Base-by-base conservation (phyloP, 2,113 vertebrate genomes). In the Cryptomyrus ogoouensis region DNA sequence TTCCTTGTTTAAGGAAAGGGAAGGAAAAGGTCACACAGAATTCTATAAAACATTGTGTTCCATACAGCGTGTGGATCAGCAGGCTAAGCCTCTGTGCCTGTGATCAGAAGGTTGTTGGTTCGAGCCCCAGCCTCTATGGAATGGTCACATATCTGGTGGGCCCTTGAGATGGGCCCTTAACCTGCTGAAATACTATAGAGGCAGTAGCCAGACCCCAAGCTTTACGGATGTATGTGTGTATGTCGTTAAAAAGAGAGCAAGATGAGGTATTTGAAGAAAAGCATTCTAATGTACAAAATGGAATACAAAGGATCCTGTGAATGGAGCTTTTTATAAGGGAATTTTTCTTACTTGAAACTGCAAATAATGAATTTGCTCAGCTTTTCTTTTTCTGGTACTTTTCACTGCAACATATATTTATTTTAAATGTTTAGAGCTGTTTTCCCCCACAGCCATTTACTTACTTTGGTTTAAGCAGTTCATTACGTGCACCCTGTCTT, bases 401-500 rank as follows among this genome's bases (percentile, higher is more conserved):
- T 80, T 80, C 74, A 35, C 8, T 42, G 6, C 15, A 27, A 80
- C 35, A 80, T 39, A 42, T 80, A 35, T 15, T 70, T 80, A 42
- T 80, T 31, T 39, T 42, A 42, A 80, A 80, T 80, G 74, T 80
- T 80, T 70, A 27, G 62, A 12, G 13, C 62, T 42, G 46, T 86
- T 88, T 62, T 19, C 7, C 21, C 39, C 56, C 58, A 56, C 87
- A 88, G 83, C 19, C 83, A 85, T 87, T 87, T 35, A 35, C 74
- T 88, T 70, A 89, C 90, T 91, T 90, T 21, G 56, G 91, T 93
- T 92, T 89, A 89, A 87, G 88, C 91, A 92, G 92, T 93, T 93
- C 44, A 92, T 94, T 94, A 93, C 91, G 94, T 91, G 92, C 90
- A 91, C 91, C 92, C 90, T 90, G 84, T 91, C 89, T 89, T 90